Evolutionary conservation across 2,797 vertebrate species (phyloP).

Genomic region (Tokudaia tokunoshimensis): DNA sequence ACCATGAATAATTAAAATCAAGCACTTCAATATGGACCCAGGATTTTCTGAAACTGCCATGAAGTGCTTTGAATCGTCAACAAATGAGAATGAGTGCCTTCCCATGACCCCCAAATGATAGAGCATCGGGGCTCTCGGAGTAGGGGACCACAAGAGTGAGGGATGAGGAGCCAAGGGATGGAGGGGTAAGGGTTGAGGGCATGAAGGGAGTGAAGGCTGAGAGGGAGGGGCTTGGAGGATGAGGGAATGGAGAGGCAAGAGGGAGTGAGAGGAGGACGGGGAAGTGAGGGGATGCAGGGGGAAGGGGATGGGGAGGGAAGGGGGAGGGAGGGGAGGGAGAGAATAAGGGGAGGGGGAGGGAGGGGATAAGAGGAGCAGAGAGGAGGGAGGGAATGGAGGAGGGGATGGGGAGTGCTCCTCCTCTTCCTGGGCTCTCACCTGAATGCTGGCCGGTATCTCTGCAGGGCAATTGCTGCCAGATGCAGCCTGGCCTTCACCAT

Average conservation of each 20-base stretch:
- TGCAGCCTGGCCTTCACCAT: constrained; percentile 91
- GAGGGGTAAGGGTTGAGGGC: not conserved
- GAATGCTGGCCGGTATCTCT: constrained; percentile 90
- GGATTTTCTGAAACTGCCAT: not conserved
- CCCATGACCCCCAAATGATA: not conserved
- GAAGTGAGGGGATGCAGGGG: not conserved
- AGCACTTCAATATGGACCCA: not conserved
- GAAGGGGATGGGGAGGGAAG: not conserved
- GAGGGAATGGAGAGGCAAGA: not conserved
- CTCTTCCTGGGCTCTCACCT: constrained; percentile 87
- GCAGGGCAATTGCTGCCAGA: constrained; percentile 90
- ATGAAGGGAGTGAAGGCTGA: not conserved
- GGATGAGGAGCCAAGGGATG: not conserved
- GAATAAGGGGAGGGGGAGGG: not conserved
- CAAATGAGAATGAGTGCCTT: not conserved
- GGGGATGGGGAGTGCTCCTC: not conserved
- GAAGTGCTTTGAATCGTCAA: not conserved
- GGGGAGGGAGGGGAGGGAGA: not conserved
- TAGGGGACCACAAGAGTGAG: not conserved
- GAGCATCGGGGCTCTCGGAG: too few species aligned
- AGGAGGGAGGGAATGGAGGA: not conserved
- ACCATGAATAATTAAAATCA: constrained; percentile 13
- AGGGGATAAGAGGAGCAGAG: not conserved
- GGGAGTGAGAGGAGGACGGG: not conserved
- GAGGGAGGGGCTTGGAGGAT: not conserved